phyloP scores from a whole-genome alignment of 2,113 vertebrate genomes.

The Nannospalax galili region DNA sequence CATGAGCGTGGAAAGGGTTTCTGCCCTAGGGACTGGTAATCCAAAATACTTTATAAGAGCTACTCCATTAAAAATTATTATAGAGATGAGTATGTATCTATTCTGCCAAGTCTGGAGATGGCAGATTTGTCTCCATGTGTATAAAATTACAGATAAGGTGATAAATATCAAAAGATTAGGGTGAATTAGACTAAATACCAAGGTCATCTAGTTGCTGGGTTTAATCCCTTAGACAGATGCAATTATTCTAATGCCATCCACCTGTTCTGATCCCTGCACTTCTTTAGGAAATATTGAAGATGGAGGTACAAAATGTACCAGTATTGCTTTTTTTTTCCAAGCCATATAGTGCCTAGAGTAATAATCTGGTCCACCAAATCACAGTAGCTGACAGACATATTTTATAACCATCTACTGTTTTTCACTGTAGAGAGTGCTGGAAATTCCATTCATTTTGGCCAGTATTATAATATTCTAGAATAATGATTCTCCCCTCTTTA shows the following conservation, averaged over 20 bases:
- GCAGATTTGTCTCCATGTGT: neutral
- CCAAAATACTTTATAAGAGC: neutral
- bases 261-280: neutral
- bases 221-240: neutral
- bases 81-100: neutral
- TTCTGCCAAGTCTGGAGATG: neutral
- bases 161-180: neutral
- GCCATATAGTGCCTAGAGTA: neutral
- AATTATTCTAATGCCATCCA: no score
- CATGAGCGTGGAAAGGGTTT: neutral
- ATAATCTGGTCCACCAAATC: neutral
- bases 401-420: neutral
- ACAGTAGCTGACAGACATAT: neutral
- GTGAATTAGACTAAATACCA: neutral
- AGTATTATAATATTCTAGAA: neutral
- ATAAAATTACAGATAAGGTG: neutral
- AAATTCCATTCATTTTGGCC: neutral
- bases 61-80: neutral
- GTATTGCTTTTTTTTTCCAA: neutral
- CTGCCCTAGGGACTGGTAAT: neutral
- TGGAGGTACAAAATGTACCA: neutral
- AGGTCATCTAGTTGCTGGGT: neutral
- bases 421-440: neutral
- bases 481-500: neutral
- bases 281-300: neutral